Conservation (phyloP, 1,140 invertebrate species). For the Leptonema lineaticorne region DNA sequence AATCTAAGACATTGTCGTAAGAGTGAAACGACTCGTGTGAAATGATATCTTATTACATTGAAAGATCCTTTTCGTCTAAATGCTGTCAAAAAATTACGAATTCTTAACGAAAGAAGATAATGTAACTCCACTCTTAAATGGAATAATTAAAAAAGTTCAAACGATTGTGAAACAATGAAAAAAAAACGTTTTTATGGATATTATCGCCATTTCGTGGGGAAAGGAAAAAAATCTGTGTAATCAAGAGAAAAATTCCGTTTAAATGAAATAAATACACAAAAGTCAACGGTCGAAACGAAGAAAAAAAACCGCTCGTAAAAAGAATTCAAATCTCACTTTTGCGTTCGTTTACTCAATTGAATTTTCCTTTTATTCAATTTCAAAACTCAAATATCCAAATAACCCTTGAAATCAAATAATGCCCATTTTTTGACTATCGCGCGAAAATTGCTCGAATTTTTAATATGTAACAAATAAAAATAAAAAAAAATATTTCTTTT, state of each 20-base stretch:
- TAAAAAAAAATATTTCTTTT: too few species aligned
- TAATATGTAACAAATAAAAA: slow-evolving; percentile 1
- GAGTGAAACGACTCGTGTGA: too few species aligned
- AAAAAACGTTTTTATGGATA: too few species aligned
- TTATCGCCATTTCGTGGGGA: slow-evolving; percentile 1
- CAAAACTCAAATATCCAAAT: slow-evolving; percentile 6
- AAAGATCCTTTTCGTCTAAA: too few species aligned
- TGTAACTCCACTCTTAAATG: too few species aligned
- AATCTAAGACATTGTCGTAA: too few species aligned
- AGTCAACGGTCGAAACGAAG: background rate
- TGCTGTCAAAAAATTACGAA: too few species aligned
- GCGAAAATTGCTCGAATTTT: slow-evolving; percentile 8
- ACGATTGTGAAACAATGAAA: too few species aligned
- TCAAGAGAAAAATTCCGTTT: background rate
- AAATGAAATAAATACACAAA: background rate
- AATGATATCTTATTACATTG: too few species aligned
- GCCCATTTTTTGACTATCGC: background rate
- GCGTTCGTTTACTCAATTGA: slow-evolving; percentile 8
- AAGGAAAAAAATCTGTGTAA: slow-evolving; percentile 11
- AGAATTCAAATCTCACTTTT: background rate
- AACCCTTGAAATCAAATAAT: slow-evolving; percentile 15
- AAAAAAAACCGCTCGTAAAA: background rate
- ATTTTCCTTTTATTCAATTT: slow-evolving; percentile 13
- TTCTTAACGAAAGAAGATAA: too few species aligned
- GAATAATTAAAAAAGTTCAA: too few species aligned